Conservation (phyloP, 2,888 invertebrate genomes). For the Nycteola revayana region DNA sequence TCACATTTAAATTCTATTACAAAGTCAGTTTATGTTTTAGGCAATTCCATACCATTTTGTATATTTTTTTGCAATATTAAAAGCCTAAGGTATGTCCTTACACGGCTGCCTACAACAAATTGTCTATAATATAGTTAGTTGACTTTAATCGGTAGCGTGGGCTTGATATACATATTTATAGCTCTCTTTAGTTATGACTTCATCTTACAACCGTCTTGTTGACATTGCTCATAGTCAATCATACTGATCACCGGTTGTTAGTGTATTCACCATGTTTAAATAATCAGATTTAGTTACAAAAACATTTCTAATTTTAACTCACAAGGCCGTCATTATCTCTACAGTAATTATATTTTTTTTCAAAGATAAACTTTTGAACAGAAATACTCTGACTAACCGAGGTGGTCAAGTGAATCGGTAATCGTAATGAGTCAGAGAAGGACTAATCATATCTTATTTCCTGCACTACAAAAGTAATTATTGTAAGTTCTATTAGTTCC, state of each 20-base stretch:
- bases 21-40: too few species aligned
- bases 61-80: conserved; percentile 19
- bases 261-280: not conserved
- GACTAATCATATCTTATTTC: conserved; percentile 69
- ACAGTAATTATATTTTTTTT: conserved; percentile 17
- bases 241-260: conserved; percentile 19
- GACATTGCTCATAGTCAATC: conserved; percentile 40
- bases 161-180: conserved; percentile 65
- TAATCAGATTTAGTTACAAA: too few species aligned
- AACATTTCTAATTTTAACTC: conserved; percentile 15
- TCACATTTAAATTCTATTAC: too few species aligned
- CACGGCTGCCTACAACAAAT: conserved; percentile 15
- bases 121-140: conserved; percentile 50
- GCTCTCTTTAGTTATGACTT: conserved; percentile 68
- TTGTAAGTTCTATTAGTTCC: conserved; percentile 72
- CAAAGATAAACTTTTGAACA: conserved; percentile 23
- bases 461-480: conserved; percentile 65
- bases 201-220: conserved; percentile 54
- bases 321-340: conserved; percentile 27
- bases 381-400: conserved; percentile 49
- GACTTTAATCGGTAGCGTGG: conserved; percentile 54
- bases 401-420: conserved; percentile 48
- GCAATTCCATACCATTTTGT: too few species aligned
- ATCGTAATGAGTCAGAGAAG: conserved; percentile 59
- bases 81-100: conserved; percentile 12